These are phyloP conservation scores for Rotaria socialis DNA, from an alignment of 2,888 invertebrate genomes.

Conservation along the genomic window DNA sequence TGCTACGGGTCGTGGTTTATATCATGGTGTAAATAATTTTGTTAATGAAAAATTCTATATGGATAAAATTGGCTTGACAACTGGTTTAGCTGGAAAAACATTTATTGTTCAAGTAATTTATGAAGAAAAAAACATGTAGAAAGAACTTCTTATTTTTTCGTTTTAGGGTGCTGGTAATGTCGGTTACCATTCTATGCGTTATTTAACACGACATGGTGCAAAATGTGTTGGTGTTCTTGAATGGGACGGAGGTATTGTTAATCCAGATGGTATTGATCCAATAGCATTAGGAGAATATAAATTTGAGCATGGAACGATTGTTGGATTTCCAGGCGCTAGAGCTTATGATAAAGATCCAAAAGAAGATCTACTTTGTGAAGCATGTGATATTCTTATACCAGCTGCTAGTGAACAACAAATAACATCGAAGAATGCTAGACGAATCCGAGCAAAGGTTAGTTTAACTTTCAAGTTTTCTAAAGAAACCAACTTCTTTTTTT, in stretches of 20 bases:
- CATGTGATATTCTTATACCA: constrained; percentile 91
- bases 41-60: constrained; percentile 88
- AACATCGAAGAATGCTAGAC: constrained; percentile 79
- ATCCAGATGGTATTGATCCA: constrained; percentile 79
- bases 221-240: constrained; percentile 86
- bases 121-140: too few species aligned
- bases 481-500: too few species aligned
- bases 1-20: constrained; percentile 77
- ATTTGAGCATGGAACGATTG: constrained; percentile 74
- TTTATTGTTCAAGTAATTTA: constrained; percentile 73
- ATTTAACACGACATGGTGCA: constrained; percentile 84
- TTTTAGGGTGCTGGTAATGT: constrained; percentile 86
- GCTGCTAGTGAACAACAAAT: constrained; percentile 93
- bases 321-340: constrained; percentile 86
- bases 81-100: constrained; percentile 90
- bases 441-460: constrained; percentile 73
- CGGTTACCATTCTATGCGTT: constrained; percentile 87
- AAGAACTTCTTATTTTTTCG: neutral
- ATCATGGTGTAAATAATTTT: constrained; percentile 87
- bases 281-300: constrained; percentile 65
- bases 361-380: constrained; percentile 77
- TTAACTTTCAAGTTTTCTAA: too few species aligned
- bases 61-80: constrained; percentile 77
- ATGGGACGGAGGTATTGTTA: constrained; percentile 77
- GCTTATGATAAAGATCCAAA: constrained; percentile 65